Evolutionary conservation across 2,888 invertebrate genomes (phyloP).

Genomic region (Aquatica leii): DNA sequence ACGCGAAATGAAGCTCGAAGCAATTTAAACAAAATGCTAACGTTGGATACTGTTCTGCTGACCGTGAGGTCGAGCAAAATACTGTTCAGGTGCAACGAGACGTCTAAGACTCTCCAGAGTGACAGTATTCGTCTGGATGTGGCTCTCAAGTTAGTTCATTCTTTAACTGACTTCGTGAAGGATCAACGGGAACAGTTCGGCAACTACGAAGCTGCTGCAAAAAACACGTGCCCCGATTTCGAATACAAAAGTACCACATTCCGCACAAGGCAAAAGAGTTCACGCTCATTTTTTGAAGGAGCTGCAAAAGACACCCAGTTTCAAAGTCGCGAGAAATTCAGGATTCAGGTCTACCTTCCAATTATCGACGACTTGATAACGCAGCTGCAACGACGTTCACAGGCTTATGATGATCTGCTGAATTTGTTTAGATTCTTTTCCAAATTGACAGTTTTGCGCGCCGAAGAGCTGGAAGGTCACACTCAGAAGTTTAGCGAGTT

Average conservation of each 20-base stretch:
- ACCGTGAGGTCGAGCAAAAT: neutral
- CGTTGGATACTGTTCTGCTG: conserved; percentile 7
- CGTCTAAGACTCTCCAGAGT: neutral
- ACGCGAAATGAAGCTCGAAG: neutral
- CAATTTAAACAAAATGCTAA: neutral
- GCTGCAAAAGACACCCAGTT: conserved; percentile 2
- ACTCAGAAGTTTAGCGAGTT: neutral
- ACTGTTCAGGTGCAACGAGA: neutral
- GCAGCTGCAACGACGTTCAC: conserved; percentile 10
- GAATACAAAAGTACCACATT: neutral
- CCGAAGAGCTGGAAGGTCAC: neutral
- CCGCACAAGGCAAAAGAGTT: neutral
- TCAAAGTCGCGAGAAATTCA: conserved; percentile 3
- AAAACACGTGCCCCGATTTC: neutral
- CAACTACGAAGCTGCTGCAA: neutral
- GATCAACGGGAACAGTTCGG: neutral
- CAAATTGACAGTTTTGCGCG: neutral
- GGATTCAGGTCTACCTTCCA: conserved; percentile 9
- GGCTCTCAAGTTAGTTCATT: neutral
- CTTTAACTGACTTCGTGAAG: neutral
- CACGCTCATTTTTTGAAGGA: neutral
- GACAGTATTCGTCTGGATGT: neutral
- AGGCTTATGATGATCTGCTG: conserved; percentile 1
- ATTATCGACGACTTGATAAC: conserved; percentile 4
- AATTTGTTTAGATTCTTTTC: neutral